Percentiles rank a stretch among this genome's conserved stretches.
These are phyloP conservation scores for Aplodontia rufa DNA, from an alignment of 2,113 vertebrate species.

Conservation along the genomic window DNA sequence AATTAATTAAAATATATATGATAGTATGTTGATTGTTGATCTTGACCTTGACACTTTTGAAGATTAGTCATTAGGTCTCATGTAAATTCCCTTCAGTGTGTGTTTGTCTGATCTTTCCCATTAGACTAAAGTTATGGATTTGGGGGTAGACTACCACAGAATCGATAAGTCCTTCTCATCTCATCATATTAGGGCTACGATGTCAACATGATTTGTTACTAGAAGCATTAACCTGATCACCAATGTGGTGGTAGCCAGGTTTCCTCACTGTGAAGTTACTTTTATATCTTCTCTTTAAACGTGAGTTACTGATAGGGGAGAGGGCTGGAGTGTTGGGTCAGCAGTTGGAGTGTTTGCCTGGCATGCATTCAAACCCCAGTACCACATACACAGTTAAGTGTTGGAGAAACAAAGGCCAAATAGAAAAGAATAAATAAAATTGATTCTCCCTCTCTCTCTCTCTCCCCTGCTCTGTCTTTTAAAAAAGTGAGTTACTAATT, in stretches of 20 bases:
- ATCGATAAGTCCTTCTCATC: not conserved
- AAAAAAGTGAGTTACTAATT: not conserved
- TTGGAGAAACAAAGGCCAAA: too few relatives aligned
- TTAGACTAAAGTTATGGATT: not conserved
- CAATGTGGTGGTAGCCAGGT: not conserved
- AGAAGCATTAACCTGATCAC: not conserved
- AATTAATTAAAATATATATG: too few relatives aligned
- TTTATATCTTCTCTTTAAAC: not conserved
- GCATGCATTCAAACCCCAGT: too few relatives aligned
- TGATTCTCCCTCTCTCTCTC: too few relatives aligned
- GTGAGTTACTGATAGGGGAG: not conserved
- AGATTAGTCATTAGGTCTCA: not conserved
- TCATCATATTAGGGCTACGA: not conserved
- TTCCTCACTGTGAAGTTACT: not conserved
- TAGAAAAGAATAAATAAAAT: too few relatives aligned
- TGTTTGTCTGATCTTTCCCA: not conserved
- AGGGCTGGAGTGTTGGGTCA: too few relatives aligned
- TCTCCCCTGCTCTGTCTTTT: too few relatives aligned
- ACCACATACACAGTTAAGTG: too few relatives aligned
- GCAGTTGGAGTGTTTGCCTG: too few relatives aligned
- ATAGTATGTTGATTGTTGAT: conserved; percentile 6
- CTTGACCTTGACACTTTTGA: not conserved
- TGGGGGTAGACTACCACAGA: not conserved
- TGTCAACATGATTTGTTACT: not conserved
- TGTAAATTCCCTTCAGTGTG: not conserved